These are phyloP conservation scores for Macrostomum lignano DNA, from an alignment of 1,140 invertebrate genomes.

Conservation along the genomic window DNA sequence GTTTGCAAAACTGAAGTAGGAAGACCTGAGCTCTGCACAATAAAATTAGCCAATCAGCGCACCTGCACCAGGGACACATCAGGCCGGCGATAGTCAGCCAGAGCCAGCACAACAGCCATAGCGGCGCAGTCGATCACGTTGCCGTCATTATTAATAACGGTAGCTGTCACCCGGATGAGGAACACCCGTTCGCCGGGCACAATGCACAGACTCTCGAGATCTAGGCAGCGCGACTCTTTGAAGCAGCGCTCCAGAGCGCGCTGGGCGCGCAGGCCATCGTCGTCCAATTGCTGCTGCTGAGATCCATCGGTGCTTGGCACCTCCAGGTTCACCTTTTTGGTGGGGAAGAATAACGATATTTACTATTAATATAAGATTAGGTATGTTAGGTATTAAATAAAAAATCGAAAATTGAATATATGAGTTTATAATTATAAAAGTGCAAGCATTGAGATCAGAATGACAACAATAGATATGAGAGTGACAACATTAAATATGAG, in stretches of 20 bases:
- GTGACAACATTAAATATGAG: no score
- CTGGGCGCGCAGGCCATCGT: constrained; percentile 45
- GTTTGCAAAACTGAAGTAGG: no score
- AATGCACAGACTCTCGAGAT: constrained; percentile 70
- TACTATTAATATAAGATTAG: no score
- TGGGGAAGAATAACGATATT: no score
- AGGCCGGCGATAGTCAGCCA: constrained; percentile 56
- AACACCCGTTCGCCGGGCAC: constrained; percentile 61
- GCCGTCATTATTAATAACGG: constrained; percentile 67
- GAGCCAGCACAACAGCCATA: constrained; percentile 50
- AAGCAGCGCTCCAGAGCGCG: constrained; percentile 58
- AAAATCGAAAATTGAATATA: background rate
- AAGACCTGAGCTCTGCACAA: no score
- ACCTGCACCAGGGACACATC: constrained; percentile 3
- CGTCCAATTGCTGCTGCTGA: no score
- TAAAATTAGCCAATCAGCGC: no score
- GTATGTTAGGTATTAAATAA: constrained; percentile 4
- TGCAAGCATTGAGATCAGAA: no score
- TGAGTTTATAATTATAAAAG: background rate
- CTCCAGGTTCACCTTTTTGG: no score
- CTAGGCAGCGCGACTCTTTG: constrained; percentile 48
- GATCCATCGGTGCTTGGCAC: constrained; percentile 23
- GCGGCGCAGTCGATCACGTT: constrained; percentile 65
- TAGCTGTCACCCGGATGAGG: constrained; percentile 53
- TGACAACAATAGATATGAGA: no score